Evolutionary conservation across 2,113 vertebrate species (phyloP), one percentile per base, ranked within the genome.

Genomic region (Entelurus aequoreus): DNA sequence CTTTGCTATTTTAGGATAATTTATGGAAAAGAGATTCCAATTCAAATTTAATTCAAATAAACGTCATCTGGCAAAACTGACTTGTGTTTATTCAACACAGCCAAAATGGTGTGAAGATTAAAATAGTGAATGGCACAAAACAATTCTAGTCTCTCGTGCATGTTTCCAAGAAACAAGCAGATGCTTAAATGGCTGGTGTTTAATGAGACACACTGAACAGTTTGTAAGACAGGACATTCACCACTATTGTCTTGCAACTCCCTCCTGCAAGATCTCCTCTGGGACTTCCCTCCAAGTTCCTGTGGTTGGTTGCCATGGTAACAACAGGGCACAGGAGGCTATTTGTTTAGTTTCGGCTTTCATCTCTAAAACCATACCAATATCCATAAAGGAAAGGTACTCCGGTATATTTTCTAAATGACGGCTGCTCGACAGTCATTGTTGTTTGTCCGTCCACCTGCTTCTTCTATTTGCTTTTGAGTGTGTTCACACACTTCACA

Each of bases 261-360:
- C 52, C 71, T 77, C 68, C 71, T 59, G 74, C 80, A 62, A 66
- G 36, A 74, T 71, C 70, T 76, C 87, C 84, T 80, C 59, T 62
- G 86, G 83, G 86, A 87, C 78, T 82, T 84, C 86, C 84, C 86
- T 82, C 77, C 66, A 80, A 85, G 81, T 89, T 90, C 86, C 86
- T 75, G 83, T 88, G 80, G 82, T 72, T 82, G 74, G 88, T 91
- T 58, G 80, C 76, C 87, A 90, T 90, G 83, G 90, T 82, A 89
- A 91, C 87, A 69, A 75, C 72, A 15, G 74, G 71, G 74, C 63
- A 69, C 74, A 68, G 72, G 69, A 6, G 79, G 74, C 67, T 76
- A 81, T 83, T 77, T 81, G 79, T 74, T 82, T 88, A 84, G 84
- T 85, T 83, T 79, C 67, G 75, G 77, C 83, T 85, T 87, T 84